Evolutionary conservation across 2,888 invertebrate species (phyloP).

Genomic region (Cheilosia urbana): DNA sequence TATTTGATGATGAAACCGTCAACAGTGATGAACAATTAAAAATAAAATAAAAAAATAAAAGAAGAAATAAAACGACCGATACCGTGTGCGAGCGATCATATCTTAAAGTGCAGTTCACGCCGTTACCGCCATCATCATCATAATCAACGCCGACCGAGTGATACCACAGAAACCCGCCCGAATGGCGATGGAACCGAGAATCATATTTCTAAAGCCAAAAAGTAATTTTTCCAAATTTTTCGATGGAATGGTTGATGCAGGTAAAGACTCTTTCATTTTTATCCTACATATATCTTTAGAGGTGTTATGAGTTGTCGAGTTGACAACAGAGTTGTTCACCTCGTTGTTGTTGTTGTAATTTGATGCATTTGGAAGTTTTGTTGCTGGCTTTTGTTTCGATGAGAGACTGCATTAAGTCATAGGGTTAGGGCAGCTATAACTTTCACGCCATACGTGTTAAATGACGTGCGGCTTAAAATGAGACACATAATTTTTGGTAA

Average conservation of each 20-base stretch:
- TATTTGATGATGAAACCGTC: conserved; percentile 50
- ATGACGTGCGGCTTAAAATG: not conserved
- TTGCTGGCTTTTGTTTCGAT: conserved; percentile 21
- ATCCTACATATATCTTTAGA: not conserved
- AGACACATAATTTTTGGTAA: conserved; percentile 6
- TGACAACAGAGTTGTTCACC: conserved; percentile 24
- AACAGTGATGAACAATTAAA: conserved; percentile 65
- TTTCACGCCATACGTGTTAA: conserved; percentile 57
- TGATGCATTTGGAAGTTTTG: conserved; percentile 27
- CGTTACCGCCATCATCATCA: conserved; percentile 36
- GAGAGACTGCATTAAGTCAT: conserved; percentile 33
- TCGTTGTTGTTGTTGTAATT: conserved; percentile 19
- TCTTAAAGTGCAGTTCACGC: conserved; percentile 30
- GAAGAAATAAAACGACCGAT: conserved; percentile 20
- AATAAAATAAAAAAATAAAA: conserved; percentile 30
- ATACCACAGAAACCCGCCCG: conserved; percentile 38
- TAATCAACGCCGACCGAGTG: conserved; percentile 22
- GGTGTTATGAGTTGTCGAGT: conserved; percentile 4
- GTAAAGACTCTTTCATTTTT: conserved; percentile 46
- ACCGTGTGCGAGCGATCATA: conserved; percentile 45
- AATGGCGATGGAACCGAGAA: conserved; percentile 75
- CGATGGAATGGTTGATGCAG: conserved; percentile 69
- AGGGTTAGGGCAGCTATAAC: conserved; percentile 20
- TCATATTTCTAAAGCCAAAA: conserved; percentile 71
- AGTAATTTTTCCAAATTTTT: conserved; percentile 74